phyloP scores from a whole-genome alignment of 2,888 invertebrate genomes.

The Shargacucullia verbasci region DNA sequence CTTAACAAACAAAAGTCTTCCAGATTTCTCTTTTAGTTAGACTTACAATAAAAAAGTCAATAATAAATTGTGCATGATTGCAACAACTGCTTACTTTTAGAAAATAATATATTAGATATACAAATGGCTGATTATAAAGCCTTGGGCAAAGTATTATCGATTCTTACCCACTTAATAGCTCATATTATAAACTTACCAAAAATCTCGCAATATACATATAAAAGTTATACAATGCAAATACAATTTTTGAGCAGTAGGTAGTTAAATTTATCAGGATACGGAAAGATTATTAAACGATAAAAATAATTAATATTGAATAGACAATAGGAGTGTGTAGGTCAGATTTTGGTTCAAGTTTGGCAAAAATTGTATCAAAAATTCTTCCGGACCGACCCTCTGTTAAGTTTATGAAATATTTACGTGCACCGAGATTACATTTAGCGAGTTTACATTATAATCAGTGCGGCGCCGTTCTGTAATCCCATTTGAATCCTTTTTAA shows the following conservation, averaged over 20 bases:
- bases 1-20: too few species aligned
- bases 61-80: too few species aligned
- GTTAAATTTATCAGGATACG: slow-evolving; percentile 26
- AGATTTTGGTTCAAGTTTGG: slow-evolving; percentile 41
- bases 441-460: slow-evolving; percentile 63
- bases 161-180: not conserved
- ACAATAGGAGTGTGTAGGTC: slow-evolving; percentile 5
- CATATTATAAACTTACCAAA: not conserved
- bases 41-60: too few species aligned
- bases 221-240: slow-evolving; percentile 14
- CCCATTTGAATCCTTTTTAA: slow-evolving; percentile 65
- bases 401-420: slow-evolving; percentile 56
- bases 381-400: slow-evolving; percentile 39
- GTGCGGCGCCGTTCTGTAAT: slow-evolving; percentile 59
- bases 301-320: slow-evolving; percentile 26
- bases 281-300: slow-evolving; percentile 32
- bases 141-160: not conserved
- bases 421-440: slow-evolving; percentile 56
- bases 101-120: too few species aligned
- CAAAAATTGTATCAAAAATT: slow-evolving; percentile 41
- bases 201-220: not conserved
- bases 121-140: too few species aligned
- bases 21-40: too few species aligned
- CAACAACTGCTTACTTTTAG: too few species aligned
- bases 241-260: slow-evolving; percentile 19